Evolutionary conservation across 2,888 invertebrate species (phyloP).

Genomic region (Oxycera nigricornis): DNA sequence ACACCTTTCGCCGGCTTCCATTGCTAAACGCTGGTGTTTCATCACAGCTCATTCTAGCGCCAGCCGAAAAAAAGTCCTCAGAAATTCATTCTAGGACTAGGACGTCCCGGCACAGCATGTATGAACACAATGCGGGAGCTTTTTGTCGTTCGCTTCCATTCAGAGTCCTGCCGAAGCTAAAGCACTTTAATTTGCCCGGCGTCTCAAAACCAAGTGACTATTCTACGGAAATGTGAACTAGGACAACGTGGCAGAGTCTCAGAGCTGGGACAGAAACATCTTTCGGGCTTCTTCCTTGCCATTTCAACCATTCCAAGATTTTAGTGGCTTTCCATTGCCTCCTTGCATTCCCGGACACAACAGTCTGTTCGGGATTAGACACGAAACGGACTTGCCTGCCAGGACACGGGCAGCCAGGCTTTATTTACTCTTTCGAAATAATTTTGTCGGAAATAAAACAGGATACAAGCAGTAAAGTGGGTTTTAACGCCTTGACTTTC

Average conservation of each 20-base stretch:
- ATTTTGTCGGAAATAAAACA: constrained; percentile 30
- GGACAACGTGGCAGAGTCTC: background rate
- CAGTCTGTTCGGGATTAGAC: too few species aligned
- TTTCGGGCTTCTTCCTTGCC: background rate
- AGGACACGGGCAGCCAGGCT: constrained; percentile 17
- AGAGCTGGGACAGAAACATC: background rate
- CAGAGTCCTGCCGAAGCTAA: background rate
- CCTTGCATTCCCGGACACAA: background rate
- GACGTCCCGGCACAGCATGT: background rate
- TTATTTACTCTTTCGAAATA: constrained; percentile 30
- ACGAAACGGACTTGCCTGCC: background rate
- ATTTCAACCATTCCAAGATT: background rate
- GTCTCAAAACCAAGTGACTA: background rate
- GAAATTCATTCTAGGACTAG: constrained; percentile 10
- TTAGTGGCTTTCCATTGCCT: background rate
- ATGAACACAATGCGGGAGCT: background rate
- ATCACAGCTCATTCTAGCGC: background rate
- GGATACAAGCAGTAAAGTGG: constrained; percentile 27
- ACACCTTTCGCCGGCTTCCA: background rate
- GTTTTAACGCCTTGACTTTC: constrained; percentile 33
- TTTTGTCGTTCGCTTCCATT: background rate
- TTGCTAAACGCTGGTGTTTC: background rate
- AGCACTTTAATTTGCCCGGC: constrained; percentile 13
- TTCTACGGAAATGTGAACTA: background rate
- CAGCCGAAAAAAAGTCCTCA: background rate